Evolutionary conservation across 1,140 invertebrate species (phyloP).

Genomic region (Goniozus legneri): DNA sequence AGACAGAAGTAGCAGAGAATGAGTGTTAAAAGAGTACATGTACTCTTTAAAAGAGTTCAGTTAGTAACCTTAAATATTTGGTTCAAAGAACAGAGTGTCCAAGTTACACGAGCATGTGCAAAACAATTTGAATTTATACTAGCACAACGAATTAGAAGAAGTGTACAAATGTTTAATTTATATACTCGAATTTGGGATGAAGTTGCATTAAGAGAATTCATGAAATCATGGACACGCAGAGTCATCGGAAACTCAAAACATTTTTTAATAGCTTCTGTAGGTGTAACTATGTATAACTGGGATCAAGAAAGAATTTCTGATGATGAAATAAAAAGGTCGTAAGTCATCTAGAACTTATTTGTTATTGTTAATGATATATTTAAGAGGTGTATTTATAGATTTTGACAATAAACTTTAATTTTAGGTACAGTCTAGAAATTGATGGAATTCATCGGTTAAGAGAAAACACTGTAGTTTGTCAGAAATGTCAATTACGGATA

Average conservation of each 20-base stretch:
- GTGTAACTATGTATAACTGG: constrained; percentile 56
- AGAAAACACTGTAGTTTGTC: constrained; percentile 61
- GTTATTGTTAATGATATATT: constrained; percentile 6
- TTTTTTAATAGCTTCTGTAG: constrained; percentile 48
- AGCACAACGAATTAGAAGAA: constrained; percentile 59
- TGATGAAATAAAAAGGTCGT: constrained; percentile 52
- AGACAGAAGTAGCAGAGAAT: too few relatives aligned
- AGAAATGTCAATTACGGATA: constrained; percentile 58
- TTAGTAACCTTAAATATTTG: constrained; percentile 34
- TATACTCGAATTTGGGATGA: constrained; percentile 65
- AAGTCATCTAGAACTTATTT: constrained; percentile 8
- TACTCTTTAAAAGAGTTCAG: too few relatives aligned
- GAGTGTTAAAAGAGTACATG: too few relatives aligned
- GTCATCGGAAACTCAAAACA: constrained; percentile 43
- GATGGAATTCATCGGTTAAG: constrained; percentile 53
- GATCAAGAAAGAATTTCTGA: constrained; percentile 55
- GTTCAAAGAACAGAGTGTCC: constrained; percentile 34
- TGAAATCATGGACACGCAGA: constrained; percentile 52
- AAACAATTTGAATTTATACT: constrained; percentile 64
- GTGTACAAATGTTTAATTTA: constrained; percentile 61
- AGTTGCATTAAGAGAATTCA: constrained; percentile 54
- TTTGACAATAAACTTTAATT: too few relatives aligned
- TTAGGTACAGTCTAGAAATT: constrained; percentile 53
- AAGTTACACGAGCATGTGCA: constrained; percentile 51
- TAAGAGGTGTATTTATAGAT: too few relatives aligned